Percentiles rank a stretch among this genome's conserved stretches.
phyloP scores from a whole-genome alignment of 1,140 invertebrate species.

The Papilio polytes region DNA sequence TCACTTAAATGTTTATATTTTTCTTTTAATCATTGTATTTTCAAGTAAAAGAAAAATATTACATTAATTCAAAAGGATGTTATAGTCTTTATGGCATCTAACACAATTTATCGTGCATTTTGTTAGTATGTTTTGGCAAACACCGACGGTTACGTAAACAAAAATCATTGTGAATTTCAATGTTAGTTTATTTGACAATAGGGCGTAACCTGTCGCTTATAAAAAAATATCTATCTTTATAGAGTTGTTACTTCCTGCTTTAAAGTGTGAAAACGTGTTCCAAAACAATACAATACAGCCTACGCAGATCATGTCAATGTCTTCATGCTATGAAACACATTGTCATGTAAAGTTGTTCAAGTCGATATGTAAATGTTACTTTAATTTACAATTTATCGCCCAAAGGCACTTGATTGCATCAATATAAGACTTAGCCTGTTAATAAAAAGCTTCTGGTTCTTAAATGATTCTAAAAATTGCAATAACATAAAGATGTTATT shows the following conservation, averaged over 20 bases:
- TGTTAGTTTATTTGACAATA: not conserved
- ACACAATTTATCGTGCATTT: not conserved
- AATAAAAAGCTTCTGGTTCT: not conserved
- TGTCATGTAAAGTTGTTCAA: not conserved
- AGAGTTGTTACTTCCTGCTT: slow-evolving; percentile 9
- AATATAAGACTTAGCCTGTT: not conserved
- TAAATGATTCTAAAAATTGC: not conserved
- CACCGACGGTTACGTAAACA: not conserved
- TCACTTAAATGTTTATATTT: too few relatives aligned
- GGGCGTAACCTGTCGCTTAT: not conserved
- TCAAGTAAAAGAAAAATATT: too few relatives aligned
- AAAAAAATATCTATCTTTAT: not conserved
- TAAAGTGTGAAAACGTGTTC: not conserved
- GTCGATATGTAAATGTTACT: not conserved
- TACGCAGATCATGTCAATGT: not conserved
- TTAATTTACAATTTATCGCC: not conserved
- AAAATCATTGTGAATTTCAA: not conserved
- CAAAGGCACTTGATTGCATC: not conserved
- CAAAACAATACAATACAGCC: not conserved
- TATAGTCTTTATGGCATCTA: not conserved
- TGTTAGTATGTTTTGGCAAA: not conserved
- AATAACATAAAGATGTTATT: not conserved
- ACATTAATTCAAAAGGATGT: not conserved
- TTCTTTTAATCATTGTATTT: too few relatives aligned
- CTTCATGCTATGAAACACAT: not conserved